phyloP scores from a whole-genome alignment of 1,140 invertebrate genomes.

The Caenorhabditis inopinata region DNA sequence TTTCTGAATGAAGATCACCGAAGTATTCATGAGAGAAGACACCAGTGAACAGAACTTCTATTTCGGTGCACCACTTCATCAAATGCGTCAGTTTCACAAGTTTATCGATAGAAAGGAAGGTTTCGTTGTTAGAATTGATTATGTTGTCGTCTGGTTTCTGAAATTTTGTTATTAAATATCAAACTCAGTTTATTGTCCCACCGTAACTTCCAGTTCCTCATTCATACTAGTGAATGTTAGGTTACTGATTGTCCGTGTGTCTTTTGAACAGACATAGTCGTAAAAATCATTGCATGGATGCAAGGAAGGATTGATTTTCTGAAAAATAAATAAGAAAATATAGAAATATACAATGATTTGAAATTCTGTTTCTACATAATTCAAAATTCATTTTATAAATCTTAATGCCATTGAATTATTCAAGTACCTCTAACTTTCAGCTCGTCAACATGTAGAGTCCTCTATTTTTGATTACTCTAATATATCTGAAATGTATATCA shows the following conservation, averaged over 20 bases:
- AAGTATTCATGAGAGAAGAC: neutral
- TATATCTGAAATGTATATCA: too few species aligned
- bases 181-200: neutral
- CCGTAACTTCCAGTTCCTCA: constrained; percentile 1
- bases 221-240: neutral
- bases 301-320: neutral
- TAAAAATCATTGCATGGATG: constrained; percentile 10
- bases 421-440: too few species aligned
- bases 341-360: too few species aligned
- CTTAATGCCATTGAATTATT: neutral
- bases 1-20: neutral
- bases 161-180: neutral
- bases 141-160: neutral
- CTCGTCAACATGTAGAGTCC: too few species aligned
- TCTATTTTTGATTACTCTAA: too few species aligned
- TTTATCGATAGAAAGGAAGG: neutral
- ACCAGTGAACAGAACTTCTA: constrained; percentile 2
- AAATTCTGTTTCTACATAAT: too few species aligned
- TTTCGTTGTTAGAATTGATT: neutral
- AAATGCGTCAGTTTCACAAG: neutral
- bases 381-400: neutral
- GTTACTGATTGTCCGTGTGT: constrained; percentile 9
- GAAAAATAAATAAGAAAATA: neutral
- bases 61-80: constrained; percentile 23
- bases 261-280: neutral